Evolutionary conservation across 2,888 invertebrate genomes (phyloP).

Genomic region (Notodonta ziczac): DNA sequence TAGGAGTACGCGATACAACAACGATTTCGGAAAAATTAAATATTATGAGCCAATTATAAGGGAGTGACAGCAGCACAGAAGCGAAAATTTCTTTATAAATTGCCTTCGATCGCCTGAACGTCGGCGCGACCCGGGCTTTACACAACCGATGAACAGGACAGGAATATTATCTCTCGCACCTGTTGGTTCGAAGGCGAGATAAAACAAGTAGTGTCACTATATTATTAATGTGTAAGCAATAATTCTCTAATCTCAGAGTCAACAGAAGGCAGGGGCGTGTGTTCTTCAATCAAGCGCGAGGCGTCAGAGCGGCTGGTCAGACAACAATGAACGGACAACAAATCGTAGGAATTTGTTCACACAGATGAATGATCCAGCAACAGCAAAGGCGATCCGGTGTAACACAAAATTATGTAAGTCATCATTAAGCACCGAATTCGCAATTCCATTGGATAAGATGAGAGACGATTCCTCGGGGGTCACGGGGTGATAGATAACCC

Average conservation of each 20-base stretch:
- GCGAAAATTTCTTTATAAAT: no score
- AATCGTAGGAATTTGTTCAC: neutral
- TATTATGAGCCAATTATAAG: no score
- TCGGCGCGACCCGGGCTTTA: no score
- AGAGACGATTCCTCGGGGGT: slow-evolving; percentile 60
- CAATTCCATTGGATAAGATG: slow-evolving; percentile 46
- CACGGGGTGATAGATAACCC: slow-evolving; percentile 68
- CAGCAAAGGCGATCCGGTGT: neutral
- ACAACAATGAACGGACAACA: neutral
- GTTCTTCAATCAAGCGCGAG: neutral
- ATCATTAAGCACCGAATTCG: slow-evolving; percentile 43
- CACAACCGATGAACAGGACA: neutral
- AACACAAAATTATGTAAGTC: no score
- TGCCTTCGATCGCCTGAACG: no score
- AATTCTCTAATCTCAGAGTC: slow-evolving; percentile 1
- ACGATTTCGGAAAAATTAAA: no score
- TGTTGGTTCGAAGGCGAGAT: neutral
- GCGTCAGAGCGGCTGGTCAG: neutral
- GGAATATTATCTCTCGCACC: neutral
- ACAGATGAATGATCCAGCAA: neutral
- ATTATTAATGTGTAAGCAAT: neutral
- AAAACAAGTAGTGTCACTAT: neutral
- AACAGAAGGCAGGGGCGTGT: neutral
- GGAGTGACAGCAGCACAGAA: no score
- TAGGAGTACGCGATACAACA: no score